Base-by-base conservation (phyloP, 2,113 vertebrate genomes). In the Leuciscus idus region DNA sequence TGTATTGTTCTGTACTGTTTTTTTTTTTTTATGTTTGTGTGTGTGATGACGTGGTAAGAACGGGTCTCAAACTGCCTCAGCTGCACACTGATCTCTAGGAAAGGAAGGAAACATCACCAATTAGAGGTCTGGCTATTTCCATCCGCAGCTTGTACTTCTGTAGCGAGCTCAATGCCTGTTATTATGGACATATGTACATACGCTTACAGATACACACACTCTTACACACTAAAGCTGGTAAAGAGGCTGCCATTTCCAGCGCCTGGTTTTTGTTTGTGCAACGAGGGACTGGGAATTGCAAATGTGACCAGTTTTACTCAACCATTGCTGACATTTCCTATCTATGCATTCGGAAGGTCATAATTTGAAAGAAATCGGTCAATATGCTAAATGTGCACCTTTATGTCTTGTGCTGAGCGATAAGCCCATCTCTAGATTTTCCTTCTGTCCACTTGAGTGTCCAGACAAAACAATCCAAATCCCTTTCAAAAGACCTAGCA, bases 341-440 rank as follows among this genome's bases (percentile, higher is more conserved):
- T 88, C 83, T 62, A 46, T 68, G 84, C 75, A 76, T 85, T 68
- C 13, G 73, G 84, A 91, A 90, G 89, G 92, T 92, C 90, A 90
- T 75, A 79, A 88, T 91, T 87, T 87, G 87, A 88, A 91, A 91
- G 86, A 90, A 87, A 88, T 90, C 64, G 43, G 84, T 90, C 88
- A 88, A 88, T 90, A 88, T 83, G 88, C 77, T 70, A 85, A 88
- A 89, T 81, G 62, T 46, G 83, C 85, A 84, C 77, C 70, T 74
- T 36, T 62, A 84, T 75, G 85, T 84, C 70, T 87, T 78, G 52
- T 84, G 74, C 48, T 23, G 28, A 48, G 81, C 30, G 85, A 89
- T 83, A 86, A 87, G 84, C 84, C 86, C 68, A 33, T 77, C 76
- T 84, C 55, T 61, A 50, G 59, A 66, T 70, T 57, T 66, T 57